Base-by-base conservation (phyloP, 2,113 vertebrate genomes). In the Sakesphorus luctuosus region DNA sequence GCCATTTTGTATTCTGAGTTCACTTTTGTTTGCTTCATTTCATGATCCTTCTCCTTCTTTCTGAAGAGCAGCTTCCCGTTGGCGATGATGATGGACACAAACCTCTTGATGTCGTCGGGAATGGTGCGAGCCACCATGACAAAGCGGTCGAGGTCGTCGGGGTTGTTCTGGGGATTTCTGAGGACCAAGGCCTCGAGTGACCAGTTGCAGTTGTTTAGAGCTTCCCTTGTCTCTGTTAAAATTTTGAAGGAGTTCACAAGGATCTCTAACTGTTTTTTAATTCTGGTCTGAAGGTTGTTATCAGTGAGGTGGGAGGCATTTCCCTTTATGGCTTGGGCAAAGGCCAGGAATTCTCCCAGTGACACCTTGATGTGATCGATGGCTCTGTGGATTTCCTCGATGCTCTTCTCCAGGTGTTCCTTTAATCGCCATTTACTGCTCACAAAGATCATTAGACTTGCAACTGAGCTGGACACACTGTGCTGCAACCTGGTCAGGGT, bases 1-100 rank as follows among this genome's bases (percentile, higher is more conserved):
- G 80, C 84, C 47, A 95, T 65, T 90, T 92, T 95, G 31, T 80
- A 72, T 50, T 96, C 95, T 12, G n/a, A 36, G 17, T 24, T 85
- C 26, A 24, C 52, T n/a, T 93, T 93, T 9, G 67, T 15, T 11
- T 65, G 84, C 5, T 95, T 90, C 1, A 65, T 40, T 28, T 98
- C 98, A 89, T 97, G 98, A 43, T 97, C 98, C 29, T 88, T 89
- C 68, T 85, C 72, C 1, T n/a, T 94, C 65, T 86, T 97, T 86
- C 95, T 98, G 96, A 99, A 99, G 67, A 99, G 98, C 56, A 99
- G 98, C 92, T 98, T 99, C 56, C 98, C 98, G 0, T 99, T 99
- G 67, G 99, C 99, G 16, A 99, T 99, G 94, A 99, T 93, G 43
- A 99, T 99, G 56, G 99, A 99, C 20, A 98, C 98, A 35, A 99